These are phyloP conservation scores for Julus scanicus DNA, from an alignment of 2,888 invertebrate species.

Conservation along the genomic window DNA sequence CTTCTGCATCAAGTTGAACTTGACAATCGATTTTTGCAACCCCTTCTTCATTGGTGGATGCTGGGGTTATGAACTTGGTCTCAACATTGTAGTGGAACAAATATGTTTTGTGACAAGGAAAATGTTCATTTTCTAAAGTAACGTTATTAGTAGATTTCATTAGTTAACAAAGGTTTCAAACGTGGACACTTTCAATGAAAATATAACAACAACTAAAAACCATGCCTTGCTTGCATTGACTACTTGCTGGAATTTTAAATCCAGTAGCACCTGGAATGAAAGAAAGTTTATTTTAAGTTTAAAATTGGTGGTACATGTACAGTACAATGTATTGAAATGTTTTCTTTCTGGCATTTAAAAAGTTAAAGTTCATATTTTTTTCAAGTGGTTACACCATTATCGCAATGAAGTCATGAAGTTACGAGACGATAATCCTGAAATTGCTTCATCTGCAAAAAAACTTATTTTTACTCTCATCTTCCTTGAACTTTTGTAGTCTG, in stretches of 20 bases:
- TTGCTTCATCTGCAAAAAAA: too few relatives aligned
- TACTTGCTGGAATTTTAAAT: not conserved
- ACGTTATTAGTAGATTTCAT: not conserved
- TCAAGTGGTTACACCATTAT: too few relatives aligned
- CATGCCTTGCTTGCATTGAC: not conserved
- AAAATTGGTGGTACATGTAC: too few relatives aligned
- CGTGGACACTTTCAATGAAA: not conserved
- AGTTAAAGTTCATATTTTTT: too few relatives aligned
- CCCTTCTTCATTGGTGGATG: not conserved
- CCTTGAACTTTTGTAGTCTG: too few relatives aligned
- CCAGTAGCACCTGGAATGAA: not conserved
- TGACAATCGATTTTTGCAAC: not conserved
- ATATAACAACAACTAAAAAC: not conserved
- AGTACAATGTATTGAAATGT: too few relatives aligned
- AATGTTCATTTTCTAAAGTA: constrained; percentile 7
- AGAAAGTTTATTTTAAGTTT: too few relatives aligned
- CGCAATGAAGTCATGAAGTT: too few relatives aligned
- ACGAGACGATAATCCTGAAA: too few relatives aligned
- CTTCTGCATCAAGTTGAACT: constrained; percentile 16
- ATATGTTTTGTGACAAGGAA: not conserved
- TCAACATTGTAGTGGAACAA: not conserved
- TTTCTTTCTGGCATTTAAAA: too few relatives aligned
- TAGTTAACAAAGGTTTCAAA: not conserved
- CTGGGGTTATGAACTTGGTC: not conserved
- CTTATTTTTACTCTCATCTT: too few relatives aligned